Percentiles rank a stretch among this genome's conserved stretches.
Evolutionary conservation across 1,140 invertebrate species (phyloP).

Genomic region (Bombus vancouverensis): DNA sequence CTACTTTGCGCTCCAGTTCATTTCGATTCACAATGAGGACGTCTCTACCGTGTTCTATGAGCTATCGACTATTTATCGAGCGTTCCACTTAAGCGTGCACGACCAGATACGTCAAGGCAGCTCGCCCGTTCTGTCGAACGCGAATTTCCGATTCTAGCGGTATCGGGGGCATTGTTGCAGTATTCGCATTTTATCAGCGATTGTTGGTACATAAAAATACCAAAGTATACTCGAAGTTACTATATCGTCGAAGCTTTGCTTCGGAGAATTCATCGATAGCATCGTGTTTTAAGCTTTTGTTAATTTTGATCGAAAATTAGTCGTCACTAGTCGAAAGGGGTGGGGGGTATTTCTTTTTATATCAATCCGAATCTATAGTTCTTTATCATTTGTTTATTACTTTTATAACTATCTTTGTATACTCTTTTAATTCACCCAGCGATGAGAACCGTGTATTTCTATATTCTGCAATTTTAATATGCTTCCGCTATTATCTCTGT

Average conservation of each 20-base stretch:
- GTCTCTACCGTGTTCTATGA: constrained; percentile 6
- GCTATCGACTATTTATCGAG: constrained; percentile 48
- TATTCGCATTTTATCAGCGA: constrained; percentile 12
- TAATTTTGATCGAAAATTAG: neutral
- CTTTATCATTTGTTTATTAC: no score
- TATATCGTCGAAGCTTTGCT: neutral
- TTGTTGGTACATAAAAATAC: constrained; percentile 10
- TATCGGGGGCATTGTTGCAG: constrained; percentile 10
- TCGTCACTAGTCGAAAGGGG: no score
- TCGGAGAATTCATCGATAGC: neutral
- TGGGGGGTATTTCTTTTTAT: no score
- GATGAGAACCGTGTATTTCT: neutral
- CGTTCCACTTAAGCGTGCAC: constrained; percentile 39
- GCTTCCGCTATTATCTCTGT: neutral
- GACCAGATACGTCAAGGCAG: constrained; percentile 17
- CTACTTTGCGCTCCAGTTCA: constrained; percentile 36
- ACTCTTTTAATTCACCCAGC: no score
- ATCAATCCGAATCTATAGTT: no score
- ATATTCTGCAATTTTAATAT: neutral
- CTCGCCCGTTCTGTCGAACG: neutral
- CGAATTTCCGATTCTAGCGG: constrained; percentile 17
- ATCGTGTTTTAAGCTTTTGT: neutral
- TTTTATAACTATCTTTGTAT: no score
- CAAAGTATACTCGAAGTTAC: neutral
- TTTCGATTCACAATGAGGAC: constrained; percentile 25